A percentile compares a stretch with the other conserved stretches of the same genome.
Conservation (phyloP, 2,113 vertebrate species). For the Boleophthalmus pectinirostris region DNA sequence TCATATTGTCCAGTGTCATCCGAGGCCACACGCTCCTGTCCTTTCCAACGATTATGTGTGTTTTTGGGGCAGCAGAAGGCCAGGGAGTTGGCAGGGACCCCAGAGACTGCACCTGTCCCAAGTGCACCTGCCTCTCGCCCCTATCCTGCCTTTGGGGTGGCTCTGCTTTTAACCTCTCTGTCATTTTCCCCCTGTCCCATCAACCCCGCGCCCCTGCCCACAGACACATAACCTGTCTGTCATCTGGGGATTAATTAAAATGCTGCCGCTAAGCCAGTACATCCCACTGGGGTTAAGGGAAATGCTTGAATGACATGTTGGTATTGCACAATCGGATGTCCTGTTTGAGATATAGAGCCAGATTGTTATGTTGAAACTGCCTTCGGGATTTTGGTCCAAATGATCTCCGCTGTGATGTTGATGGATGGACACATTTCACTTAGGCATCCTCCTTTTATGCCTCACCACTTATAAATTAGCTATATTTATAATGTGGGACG, state of each 20-base stretch:
- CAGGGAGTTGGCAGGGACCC: conserved; percentile 57
- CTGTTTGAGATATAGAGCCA: conserved; percentile 38
- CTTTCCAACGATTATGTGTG: conserved; percentile 19
- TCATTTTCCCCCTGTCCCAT: conserved; percentile 40
- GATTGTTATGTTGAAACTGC: conserved; percentile 42
- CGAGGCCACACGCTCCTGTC: conserved; percentile 33
- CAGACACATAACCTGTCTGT: conserved; percentile 66
- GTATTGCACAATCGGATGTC: conserved; percentile 20
- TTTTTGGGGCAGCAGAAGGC: conserved; percentile 54
- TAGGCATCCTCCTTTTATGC: conserved; percentile 35
- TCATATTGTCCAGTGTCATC: conserved; percentile 41
- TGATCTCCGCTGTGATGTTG: conserved; percentile 57
- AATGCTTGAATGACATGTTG: conserved; percentile 19
- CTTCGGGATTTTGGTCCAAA: conserved; percentile 57
- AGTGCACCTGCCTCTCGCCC: conserved; percentile 51
- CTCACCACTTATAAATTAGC: conserved; percentile 58
- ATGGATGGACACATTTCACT: conserved; percentile 62
- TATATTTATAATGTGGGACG: conserved; percentile 63
- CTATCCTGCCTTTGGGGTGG: conserved; percentile 45
- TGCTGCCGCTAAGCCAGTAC: conserved; percentile 50
- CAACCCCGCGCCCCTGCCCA: conserved; percentile 42
- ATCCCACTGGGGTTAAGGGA: conserved; percentile 41
- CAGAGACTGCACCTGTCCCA: conserved; percentile 62
- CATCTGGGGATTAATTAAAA: conserved; percentile 71
- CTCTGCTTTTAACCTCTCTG: conserved; percentile 63